Base-by-base conservation (phyloP, 2,888 invertebrate species). In the Amiota mariae region DNA sequence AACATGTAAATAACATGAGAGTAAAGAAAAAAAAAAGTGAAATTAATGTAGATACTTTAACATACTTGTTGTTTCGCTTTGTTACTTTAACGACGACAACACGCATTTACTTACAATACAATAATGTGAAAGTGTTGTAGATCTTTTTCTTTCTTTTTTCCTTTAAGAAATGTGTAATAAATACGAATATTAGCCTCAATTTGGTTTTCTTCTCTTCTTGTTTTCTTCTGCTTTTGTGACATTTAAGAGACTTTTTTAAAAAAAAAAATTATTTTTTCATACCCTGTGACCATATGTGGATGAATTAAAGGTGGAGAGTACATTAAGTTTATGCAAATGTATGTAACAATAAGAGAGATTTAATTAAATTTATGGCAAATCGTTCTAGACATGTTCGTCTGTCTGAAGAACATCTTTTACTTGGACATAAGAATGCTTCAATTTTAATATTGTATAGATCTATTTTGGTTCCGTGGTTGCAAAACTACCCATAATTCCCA, bases 181-280 rank as follows among this genome's bases (percentile, higher is more conserved):
- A 87, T 85, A 84, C 78, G 77, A 79, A 79, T 85, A 87, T 87
- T 87, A 86, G 85, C 87, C 87, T 79, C 80, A 78, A 80, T 87
- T 80, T 77, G 72, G n/a, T 10, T n/a, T 56, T 49, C 8, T 15
- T 6, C 56, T 15, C n/a, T 54, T 10, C 12, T 8, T 12, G 12
- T 4, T 10, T 54, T 54, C n/a, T 66, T 64, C n/a, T 74, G 57
- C 49, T 67, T 72, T 51, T 18, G 12, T 49, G 63, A 57, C 51
- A 64, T 20, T 72, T 49, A 49, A 49, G 49, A 49, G 49, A 49
- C 20, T 20, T 47, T 46, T 57, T 20, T 13, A 57, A n/a, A n/a
- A n/a, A n/a, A n/a, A n/a, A n/a, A n/a, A n/a, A n/a, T n/a, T 36
- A n/a, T 56, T 72, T 56, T 15, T 47, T 64, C 18, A 47, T 51